These are phyloP conservation scores for Rallus limicola DNA, from an alignment of 2,113 vertebrate species.

Conservation along the genomic window DNA sequence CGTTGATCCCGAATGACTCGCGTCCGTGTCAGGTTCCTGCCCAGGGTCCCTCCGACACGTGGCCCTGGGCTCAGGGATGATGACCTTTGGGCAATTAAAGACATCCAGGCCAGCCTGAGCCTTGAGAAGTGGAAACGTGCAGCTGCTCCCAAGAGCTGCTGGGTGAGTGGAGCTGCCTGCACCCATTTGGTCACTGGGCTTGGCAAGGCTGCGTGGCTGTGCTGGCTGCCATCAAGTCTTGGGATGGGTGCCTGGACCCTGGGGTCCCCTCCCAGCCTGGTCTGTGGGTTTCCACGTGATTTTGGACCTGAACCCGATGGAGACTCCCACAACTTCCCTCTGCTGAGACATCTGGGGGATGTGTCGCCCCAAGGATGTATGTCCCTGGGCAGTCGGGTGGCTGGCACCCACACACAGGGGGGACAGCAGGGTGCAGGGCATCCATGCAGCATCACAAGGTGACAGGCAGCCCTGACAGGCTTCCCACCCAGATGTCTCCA, in stretches of 20 bases:
- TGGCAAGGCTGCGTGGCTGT: accelerated
- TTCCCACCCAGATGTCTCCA: neutral
- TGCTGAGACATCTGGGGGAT: neutral
- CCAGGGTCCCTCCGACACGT: neutral
- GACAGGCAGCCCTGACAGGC: accelerated
- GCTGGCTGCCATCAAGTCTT: accelerated
- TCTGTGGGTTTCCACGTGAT: accelerated
- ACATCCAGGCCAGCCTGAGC: neutral
- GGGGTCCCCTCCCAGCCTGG: neutral
- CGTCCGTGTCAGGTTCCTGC: constrained; percentile 39
- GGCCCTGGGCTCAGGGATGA: constrained; percentile 9
- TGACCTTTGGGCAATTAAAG: constrained; percentile 58
- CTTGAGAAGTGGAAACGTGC: accelerated
- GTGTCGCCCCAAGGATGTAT: neutral
- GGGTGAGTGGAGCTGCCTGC: neutral
- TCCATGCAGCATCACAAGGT: accelerated
- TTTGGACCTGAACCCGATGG: neutral
- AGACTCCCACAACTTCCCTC: accelerated
- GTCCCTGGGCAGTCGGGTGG: accelerated
- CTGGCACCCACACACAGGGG: accelerated
- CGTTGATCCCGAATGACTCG: constrained; percentile 85
- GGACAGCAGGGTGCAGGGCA: neutral
- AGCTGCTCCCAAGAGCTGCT: neutral
- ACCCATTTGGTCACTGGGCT: accelerated
- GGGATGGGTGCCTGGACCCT: accelerated